Conservation (phyloP, 2,888 invertebrate genomes). For the Hedya salicella region DNA sequence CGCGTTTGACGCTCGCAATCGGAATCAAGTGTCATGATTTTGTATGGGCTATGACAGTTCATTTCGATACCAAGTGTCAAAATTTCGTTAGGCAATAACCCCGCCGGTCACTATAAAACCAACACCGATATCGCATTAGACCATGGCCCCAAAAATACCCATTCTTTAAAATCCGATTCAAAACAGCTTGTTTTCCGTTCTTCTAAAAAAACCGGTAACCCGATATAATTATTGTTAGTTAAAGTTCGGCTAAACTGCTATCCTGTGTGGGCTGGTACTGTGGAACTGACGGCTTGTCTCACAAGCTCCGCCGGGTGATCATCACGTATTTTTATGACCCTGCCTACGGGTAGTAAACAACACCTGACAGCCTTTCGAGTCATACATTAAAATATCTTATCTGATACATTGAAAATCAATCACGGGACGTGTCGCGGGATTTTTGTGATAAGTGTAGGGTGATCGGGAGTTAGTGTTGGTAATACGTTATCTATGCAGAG, state of each 20-base stretch:
- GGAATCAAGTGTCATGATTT: too few species aligned
- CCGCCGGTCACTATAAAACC: slow-evolving; percentile 13
- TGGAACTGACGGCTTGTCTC: slow-evolving; percentile 42
- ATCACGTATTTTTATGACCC: slow-evolving; percentile 66
- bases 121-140: slow-evolving; percentile 14
- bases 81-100: too few species aligned
- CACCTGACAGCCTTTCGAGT: slow-evolving; percentile 49
- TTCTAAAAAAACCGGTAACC: slow-evolving; percentile 13
- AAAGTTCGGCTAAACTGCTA: slow-evolving; percentile 26
- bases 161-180: slow-evolving; percentile 13
- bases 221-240: slow-evolving; percentile 33
- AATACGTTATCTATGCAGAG: not conserved
- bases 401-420: slow-evolving; percentile 41
- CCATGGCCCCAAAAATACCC: slow-evolving; percentile 15
- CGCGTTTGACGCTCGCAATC: too few species aligned
- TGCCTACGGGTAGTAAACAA: slow-evolving; percentile 58
- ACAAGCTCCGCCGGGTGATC: slow-evolving; percentile 61
- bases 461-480: not conserved
- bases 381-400: slow-evolving; percentile 42
- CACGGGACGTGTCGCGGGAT: slow-evolving; percentile 23
- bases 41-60: too few species aligned
- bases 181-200: not conserved
- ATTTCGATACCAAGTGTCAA: too few species aligned
- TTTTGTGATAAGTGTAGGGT: slow-evolving; percentile 18
- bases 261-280: slow-evolving; percentile 31